Conservation (phyloP, 2,888 invertebrate species). For the Miltochrista miniata region DNA sequence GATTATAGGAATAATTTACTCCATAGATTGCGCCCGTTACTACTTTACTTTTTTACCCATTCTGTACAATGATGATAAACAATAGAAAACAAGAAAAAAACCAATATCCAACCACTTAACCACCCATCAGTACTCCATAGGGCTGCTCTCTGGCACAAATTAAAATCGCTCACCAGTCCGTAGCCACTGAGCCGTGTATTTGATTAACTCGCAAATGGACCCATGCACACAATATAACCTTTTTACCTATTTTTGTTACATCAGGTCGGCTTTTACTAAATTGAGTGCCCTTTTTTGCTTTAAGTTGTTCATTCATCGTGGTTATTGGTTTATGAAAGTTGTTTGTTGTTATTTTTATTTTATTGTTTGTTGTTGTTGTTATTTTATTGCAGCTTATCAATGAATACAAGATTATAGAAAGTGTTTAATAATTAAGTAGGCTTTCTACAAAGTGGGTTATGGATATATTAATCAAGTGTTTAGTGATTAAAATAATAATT, state of each 20-base stretch:
- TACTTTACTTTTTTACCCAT: too few species aligned
- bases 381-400: not conserved
- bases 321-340: conserved; percentile 1
- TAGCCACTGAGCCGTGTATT: conserved; percentile 40
- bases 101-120: conserved; percentile 11
- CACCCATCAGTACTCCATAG: conserved; percentile 21
- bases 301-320: conserved; percentile 9
- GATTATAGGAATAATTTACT: too few species aligned
- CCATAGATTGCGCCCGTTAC: too few species aligned
- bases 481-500: not conserved
- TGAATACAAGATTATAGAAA: not conserved
- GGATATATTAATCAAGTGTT: not conserved
- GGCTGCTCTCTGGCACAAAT: conserved; percentile 33
- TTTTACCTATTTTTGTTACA: conserved; percentile 32
- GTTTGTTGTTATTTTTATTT: not conserved
- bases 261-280: conserved; percentile 21
- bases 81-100: too few species aligned
- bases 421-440: not conserved
- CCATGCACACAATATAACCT: conserved; percentile 20
- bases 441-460: too few species aligned
- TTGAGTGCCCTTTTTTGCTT: conserved; percentile 10
- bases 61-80: too few species aligned
- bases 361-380: not conserved
- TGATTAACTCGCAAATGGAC: conserved; percentile 43
- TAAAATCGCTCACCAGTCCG: conserved; percentile 40